Conservation (phyloP, 2,113 vertebrate species). For the Geothlypis trichas region DNA sequence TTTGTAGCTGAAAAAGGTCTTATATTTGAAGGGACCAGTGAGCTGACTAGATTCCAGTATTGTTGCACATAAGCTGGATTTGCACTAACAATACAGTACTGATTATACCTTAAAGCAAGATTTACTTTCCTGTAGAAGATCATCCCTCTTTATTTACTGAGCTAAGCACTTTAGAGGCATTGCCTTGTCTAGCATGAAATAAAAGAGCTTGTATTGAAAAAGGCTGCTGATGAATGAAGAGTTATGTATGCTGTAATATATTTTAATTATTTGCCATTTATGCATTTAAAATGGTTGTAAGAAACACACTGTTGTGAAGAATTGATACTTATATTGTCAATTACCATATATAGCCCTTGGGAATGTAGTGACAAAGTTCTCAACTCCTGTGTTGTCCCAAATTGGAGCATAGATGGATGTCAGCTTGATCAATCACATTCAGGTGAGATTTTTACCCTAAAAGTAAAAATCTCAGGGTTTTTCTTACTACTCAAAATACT, state of each 20-base stretch:
- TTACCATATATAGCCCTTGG: background rate
- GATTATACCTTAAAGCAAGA: slow-evolving; percentile 48
- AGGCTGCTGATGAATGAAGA: background rate
- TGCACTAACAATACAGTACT: slow-evolving; percentile 1
- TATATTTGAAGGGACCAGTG: background rate
- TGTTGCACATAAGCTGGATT: slow-evolving; percentile 26
- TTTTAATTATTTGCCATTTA: slow-evolving; percentile 7
- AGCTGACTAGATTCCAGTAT: background rate
- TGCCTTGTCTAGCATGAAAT: slow-evolving; percentile 3
- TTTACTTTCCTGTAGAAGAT: slow-evolving; percentile 37
- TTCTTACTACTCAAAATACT: background rate
- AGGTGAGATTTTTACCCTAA: background rate
- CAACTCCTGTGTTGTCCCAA: background rate
- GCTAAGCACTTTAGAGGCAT: background rate
- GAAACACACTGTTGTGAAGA: background rate
- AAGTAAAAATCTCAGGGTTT: background rate
- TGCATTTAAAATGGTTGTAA: slow-evolving; percentile 7
- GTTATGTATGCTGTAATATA: background rate
- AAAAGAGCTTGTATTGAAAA: background rate
- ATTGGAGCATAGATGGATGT: background rate
- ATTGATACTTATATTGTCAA: background rate
- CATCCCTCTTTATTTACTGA: slow-evolving; percentile 46
- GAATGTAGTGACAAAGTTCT: background rate
- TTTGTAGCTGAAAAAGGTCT: background rate
- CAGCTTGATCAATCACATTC: background rate